Conservation (phyloP, 2,113 vertebrate genomes). For the Rhizomys pruinosus region DNA sequence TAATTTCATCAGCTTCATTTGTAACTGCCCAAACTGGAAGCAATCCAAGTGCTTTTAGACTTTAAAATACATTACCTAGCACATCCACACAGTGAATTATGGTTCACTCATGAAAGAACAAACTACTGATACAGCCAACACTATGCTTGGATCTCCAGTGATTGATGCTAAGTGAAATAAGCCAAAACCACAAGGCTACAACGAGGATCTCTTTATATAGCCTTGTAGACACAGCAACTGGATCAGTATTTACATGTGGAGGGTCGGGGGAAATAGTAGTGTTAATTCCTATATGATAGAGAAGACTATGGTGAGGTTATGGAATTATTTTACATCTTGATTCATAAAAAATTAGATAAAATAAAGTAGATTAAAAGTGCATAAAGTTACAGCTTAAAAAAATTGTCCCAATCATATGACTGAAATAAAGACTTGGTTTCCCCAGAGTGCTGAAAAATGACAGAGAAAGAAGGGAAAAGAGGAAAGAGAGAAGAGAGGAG, state of each 20-base stretch:
- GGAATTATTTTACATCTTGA: neutral
- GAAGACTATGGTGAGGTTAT: neutral
- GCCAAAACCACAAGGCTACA: neutral
- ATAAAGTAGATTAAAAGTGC: neutral
- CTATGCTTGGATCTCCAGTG: neutral
- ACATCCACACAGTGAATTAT: neutral
- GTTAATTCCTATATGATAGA: neutral
- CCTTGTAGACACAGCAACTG: neutral
- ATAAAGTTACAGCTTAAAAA: neutral
- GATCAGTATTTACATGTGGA: neutral
- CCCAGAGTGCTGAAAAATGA: neutral
- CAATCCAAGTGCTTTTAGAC: neutral
- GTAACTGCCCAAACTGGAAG: neutral
- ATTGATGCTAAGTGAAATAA: neutral
- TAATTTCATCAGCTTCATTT: neutral
- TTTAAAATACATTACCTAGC: neutral
- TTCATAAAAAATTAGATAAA: neutral
- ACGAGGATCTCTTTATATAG: too few species aligned
- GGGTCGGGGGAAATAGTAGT: fast-evolving
- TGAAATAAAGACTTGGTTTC: neutral
- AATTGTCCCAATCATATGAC: neutral
- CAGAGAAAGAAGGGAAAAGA: neutral
- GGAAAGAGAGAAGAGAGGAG: neutral
- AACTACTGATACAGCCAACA: neutral
- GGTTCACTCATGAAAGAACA: neutral